These are phyloP conservation scores for Procapra przewalskii DNA, from an alignment of 2,113 vertebrate genomes.

Conservation along the genomic window DNA sequence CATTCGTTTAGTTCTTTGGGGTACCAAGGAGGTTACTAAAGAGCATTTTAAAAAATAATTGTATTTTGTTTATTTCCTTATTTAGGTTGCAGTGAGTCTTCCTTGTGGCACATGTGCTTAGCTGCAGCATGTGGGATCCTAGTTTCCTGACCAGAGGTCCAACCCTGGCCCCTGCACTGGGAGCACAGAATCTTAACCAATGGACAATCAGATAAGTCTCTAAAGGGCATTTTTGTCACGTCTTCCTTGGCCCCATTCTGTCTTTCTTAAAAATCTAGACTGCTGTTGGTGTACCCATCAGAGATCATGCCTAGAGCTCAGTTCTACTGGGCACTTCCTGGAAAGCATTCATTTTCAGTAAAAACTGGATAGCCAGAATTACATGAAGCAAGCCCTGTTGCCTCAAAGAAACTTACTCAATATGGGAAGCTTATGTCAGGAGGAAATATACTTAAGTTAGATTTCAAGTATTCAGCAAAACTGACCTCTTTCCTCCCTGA, in stretches of 20 bases:
- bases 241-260: conserved; percentile 19
- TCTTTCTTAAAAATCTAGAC: not conserved
- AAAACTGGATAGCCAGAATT: not conserved
- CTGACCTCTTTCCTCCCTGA: not conserved
- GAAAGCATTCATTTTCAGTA: not conserved
- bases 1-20: not conserved
- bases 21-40: not conserved
- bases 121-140: not conserved
- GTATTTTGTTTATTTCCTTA: not conserved
- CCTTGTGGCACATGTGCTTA: not conserved
- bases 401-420: not conserved
- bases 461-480: not conserved
- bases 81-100: not conserved
- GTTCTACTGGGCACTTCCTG: not conserved
- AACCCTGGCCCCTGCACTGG: not conserved
- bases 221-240: not conserved
- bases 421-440: not conserved
- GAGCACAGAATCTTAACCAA: not conserved
- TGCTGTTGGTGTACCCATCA: not conserved
- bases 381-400: not conserved
- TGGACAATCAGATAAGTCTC: not conserved
- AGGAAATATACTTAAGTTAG: not conserved
- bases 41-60: not conserved
- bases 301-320: not conserved
- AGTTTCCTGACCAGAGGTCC: not conserved